Base-by-base conservation (phyloP, 2,113 vertebrate genomes). In the Semicossyphus pulcher region DNA sequence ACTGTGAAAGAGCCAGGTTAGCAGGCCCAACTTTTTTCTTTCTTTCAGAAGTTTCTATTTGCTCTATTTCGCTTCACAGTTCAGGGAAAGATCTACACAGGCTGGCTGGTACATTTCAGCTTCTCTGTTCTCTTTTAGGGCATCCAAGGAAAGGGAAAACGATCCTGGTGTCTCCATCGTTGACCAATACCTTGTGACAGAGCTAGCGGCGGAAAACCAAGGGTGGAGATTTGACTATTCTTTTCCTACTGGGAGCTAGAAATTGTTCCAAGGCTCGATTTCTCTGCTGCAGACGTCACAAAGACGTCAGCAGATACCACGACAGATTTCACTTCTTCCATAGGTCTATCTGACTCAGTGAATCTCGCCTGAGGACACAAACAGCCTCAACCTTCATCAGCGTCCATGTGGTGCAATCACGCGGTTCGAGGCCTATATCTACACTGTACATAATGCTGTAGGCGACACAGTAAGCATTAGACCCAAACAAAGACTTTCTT, bases 401-500 rank as follows among this genome's bases (percentile, higher is more conserved):
- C 44, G 53, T 8, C 8, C 15, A 4, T 72, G n/a, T 25, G 60
- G 6, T 10, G 20, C 34, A 57, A 52, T 28, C 21, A 42, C 28
- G 20, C 15, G 8, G 2, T 21, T 14, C 29, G 7, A 32, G 23
- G 26, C n/a, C 34, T 29, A 16, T 41, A n/a, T n/a, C 18, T 26
- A 11, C 11, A 44, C 5, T 25, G 29, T 51, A 57, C 18, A 25
- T 18, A 26, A 41, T 62, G 25, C 10, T 23, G 12, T 11, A 25
- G 21, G 20, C n/a, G 5, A 37, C 14, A 4, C 10, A 54, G 23
- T 41, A 57, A 29, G 54, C 53, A 20, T 32, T 29, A 37, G 7
- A 76, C 44, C 71, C 44, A 59, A 70, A 80, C 67, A 70, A 76
- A 78, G 68, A 54, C 41, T 64, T 76, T 85, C 36, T 77, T 73